These are phyloP conservation scores for Drosophila guanche DNA, from an alignment of 1,140 invertebrate species.

Conservation along the genomic window DNA sequence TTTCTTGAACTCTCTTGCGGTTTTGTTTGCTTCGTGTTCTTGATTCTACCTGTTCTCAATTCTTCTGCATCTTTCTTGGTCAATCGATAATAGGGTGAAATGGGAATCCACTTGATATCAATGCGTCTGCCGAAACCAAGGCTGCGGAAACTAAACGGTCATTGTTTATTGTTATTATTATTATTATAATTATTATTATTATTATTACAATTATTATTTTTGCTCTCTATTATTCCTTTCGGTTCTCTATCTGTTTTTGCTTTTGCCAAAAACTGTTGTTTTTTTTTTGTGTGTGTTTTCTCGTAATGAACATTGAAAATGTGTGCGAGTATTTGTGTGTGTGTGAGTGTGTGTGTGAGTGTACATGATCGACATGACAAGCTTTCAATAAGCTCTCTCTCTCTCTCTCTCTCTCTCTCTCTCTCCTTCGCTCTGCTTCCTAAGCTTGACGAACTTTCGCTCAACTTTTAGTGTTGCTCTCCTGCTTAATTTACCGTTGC, in stretches of 20 bases:
- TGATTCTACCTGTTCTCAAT: too few relatives aligned
- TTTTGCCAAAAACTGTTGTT: background rate
- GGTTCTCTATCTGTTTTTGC: background rate
- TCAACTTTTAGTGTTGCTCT: constrained; percentile 6
- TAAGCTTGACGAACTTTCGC: constrained; percentile 13
- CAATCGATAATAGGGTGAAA: too few relatives aligned
- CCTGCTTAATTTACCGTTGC: constrained; percentile 23
- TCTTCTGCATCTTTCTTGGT: too few relatives aligned
- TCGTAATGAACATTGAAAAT: background rate
- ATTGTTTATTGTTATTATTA: too few relatives aligned
- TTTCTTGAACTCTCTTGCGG: too few relatives aligned
- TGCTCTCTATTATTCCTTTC: constrained; percentile 1
- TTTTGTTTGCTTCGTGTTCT: too few relatives aligned
- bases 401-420: background rate
- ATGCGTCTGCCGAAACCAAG: too few relatives aligned
- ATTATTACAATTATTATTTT: background rate
- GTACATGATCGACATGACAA: constrained; percentile 5
- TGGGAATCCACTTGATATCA: too few relatives aligned
- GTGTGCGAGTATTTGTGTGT: background rate
- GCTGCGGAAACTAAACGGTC: too few relatives aligned
- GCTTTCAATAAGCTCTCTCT: constrained; percentile 7
- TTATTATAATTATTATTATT: background rate
- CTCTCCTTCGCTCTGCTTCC: background rate
- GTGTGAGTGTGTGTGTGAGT: background rate
- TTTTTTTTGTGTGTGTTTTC: background rate